Base-by-base conservation (phyloP, 2,888 invertebrate species). In the Anarsia innoxiella region DNA sequence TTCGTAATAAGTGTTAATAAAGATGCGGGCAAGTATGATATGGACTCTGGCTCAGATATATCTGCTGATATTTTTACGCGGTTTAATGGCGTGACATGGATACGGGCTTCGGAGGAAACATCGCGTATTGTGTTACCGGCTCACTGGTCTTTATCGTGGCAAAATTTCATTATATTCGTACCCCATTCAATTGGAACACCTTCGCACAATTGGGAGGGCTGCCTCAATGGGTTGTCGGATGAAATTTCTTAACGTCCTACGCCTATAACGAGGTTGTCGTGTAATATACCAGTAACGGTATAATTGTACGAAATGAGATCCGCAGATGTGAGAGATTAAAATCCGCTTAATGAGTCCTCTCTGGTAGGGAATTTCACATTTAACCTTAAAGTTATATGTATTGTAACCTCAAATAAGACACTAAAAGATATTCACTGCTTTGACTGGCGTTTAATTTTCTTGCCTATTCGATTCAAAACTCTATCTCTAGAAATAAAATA, bases 211-310 rank as follows among this genome's bases (percentile, higher is more conserved):
- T 74, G 76, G 74, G 67, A 77, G 77, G 83, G 82, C 66, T 68
- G 76, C 70, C 66, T 82, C 73, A 83, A 84, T 83, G 75, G 83
- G 77, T 77, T 78, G 75, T 73, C 74, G 78, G 82, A 83, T 83
- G 75, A 83, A 82, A 83, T 83, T 83, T 83, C 83, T 83, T 78
- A 80, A 79, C 76, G 77, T 78, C 79, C 77, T 75, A 73, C 75
- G 63, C 64, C 72, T 67, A 80, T 82, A 76, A 82, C 79, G 77
- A 80, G 74, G 63, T 68, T 76, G 73, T 75, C 80, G 74, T 77
- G 76, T 79, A 71, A 79, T 71, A 71, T 75, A 55, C 57, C 57
- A 68, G 69, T 80, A 79, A 82, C 80, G 79, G 75, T 78, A 67
- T 79, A 77, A 82, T 80, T 76, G 75, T 78, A 69, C 65, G 65